Evolutionary conservation across 2,113 vertebrate species (phyloP).

Genomic region (Colistium nudipinnis): DNA sequence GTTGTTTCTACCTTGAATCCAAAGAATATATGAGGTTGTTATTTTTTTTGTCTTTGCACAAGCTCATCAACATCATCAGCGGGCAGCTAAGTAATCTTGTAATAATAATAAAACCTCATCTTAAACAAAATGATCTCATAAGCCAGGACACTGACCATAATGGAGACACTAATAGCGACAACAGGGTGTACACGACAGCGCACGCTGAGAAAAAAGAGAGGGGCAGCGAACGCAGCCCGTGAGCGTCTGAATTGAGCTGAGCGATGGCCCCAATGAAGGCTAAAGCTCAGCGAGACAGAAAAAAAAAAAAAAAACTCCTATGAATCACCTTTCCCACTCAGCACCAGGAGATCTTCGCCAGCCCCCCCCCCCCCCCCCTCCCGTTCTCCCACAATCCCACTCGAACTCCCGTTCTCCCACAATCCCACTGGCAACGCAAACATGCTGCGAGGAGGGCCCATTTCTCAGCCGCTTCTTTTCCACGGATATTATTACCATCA

Average conservation of each 20-base stretch:
- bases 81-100: background rate
- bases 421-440: conserved; percentile 48
- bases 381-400: background rate
- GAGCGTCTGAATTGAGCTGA: conserved; percentile 22
- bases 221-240: background rate
- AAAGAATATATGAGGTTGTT: too few relatives aligned
- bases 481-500: conserved; percentile 69
- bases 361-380: background rate
- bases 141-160: background rate
- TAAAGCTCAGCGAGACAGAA: conserved; percentile 45
- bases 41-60: background rate
- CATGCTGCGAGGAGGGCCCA: background rate
- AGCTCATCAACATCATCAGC: background rate
- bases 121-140: background rate
- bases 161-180: background rate
- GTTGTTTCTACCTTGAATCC: too few relatives aligned
- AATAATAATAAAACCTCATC: background rate
- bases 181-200: background rate
- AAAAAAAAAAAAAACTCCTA: conserved; percentile 18
- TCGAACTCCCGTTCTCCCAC: conserved; percentile 9
- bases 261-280: conserved; percentile 17
- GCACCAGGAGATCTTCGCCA: conserved; percentile 6
- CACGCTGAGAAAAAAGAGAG: background rate
- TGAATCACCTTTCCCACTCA: conserved; percentile 44
- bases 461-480: conserved; percentile 53